phyloP scores from a whole-genome alignment of 2,113 vertebrate species.

The Catharus minimus region DNA sequence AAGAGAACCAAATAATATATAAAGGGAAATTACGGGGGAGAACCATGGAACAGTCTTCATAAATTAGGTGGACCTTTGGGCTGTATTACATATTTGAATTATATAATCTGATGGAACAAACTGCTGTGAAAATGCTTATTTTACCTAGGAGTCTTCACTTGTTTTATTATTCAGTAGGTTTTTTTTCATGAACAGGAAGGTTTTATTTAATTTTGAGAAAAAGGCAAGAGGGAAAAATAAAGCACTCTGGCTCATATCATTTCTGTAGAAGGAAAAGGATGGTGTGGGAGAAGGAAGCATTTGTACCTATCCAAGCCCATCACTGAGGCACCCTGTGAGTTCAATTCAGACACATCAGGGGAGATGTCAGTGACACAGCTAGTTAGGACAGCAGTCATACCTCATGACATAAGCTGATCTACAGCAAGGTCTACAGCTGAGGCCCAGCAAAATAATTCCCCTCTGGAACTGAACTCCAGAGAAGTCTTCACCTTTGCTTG shows the following conservation, averaged over 20 bases:
- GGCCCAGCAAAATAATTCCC: neutral
- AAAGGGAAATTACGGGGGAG: conserved; percentile 48
- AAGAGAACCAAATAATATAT: neutral
- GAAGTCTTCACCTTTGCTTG: neutral
- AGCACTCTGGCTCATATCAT: neutral
- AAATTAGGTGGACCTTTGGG: neutral
- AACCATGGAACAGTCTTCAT: conserved; percentile 12
- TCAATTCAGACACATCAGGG: neutral
- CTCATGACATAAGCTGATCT: neutral
- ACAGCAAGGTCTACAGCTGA: neutral
- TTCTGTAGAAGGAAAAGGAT: neutral
- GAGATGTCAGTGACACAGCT: neutral
- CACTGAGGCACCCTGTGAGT: neutral
- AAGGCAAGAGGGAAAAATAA: neutral
- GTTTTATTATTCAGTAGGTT: conserved; percentile 59
- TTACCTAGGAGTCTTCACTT: conserved; percentile 11
- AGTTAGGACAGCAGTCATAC: neutral
- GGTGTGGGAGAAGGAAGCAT: neutral
- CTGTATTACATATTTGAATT: neutral
- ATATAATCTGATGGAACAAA: neutral
- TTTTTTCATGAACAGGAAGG: neutral
- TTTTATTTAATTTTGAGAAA: conserved; percentile 11
- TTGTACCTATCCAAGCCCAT: neutral
- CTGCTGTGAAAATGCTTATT: conserved; percentile 40
- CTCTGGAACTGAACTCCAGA: neutral